Evolutionary conservation across 2,888 invertebrate species (phyloP).

Genomic region (Cancer borealis): DNA sequence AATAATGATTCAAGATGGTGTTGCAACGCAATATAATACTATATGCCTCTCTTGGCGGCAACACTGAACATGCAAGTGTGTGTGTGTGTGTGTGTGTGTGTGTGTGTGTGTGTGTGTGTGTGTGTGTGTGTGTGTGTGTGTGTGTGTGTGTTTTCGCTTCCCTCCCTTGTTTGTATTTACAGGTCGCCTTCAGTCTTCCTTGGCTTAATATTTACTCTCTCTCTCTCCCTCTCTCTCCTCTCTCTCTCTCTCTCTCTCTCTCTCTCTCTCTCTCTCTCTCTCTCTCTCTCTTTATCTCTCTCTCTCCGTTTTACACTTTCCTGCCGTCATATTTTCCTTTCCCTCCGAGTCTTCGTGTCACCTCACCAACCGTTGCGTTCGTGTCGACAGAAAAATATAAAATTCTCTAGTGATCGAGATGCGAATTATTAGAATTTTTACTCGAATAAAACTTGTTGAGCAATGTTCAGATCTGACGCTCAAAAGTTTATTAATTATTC

Average conservation of each 20-base stretch:
- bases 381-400: background rate
- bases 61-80: background rate
- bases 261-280: constrained; percentile 29
- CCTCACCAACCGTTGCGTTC: background rate
- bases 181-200: constrained; percentile 17
- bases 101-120: constrained; percentile 16
- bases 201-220: constrained; percentile 29
- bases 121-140: constrained; percentile 32
- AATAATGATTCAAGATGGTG: background rate
- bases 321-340: background rate
- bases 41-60: background rate
- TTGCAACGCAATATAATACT: background rate
- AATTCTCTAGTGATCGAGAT: background rate
- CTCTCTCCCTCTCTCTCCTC: constrained; percentile 4
- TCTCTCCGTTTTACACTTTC: background rate
- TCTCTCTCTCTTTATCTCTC: background rate
- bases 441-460: constrained; percentile 17
- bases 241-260: constrained; percentile 29
- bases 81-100: constrained; percentile 3
- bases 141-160: constrained; percentile 29
- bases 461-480: constrained; percentile 1
- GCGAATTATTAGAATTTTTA: background rate
- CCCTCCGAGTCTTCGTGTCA: no score
- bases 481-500: constrained; percentile 23
- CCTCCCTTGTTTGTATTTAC: constrained; percentile 28